Base-by-base conservation (phyloP, 2,888 invertebrate genomes). In the Nomada flava region DNA sequence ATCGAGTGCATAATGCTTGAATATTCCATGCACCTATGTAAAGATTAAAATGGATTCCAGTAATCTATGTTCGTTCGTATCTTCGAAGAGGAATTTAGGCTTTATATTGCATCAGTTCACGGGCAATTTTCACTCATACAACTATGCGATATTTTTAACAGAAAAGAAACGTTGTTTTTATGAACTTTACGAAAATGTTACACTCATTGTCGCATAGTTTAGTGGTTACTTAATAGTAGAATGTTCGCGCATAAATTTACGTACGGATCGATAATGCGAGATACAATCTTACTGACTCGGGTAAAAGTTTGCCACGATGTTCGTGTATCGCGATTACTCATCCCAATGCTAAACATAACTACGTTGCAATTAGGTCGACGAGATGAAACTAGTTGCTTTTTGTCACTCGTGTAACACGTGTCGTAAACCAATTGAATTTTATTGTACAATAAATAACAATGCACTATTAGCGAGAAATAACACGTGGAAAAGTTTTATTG, bases 401-500 rank as follows among this genome's bases (percentile, higher is more conserved):
- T 10, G n/a, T n/a, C 1, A 15, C 10, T 47, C 29, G 2, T 47
- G 26, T 13, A 29, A 52, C 18, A 47, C 42, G 7, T 60, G 18
- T 11, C 29, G 29, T 13, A 47, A 20, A 47, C 18, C 20, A 53
- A 52, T 5, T 29, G 2, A n/a, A 26, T n/a, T 20, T 4, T 23
- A 55, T 44, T 9, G 9, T 2, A 57, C n/a, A n/a, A 15, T 23
- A 13, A 47, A 59, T 55, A 29, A 11, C 15, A 36, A 26, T 3
- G 47, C 11, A n/a, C 36, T 52, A 1, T 64, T 42, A 13, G 23
- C 13, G 59, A 15, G 15, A 64, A 26, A 15, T 71, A 82, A 67
- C 36, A 68, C 47, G 53, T 70, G 67, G 11, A 81, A 76, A 83
- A 71, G 2, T 67, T 81, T 71, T 81, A 68, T 77, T 74, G 11